phyloP scores from a whole-genome alignment of 35 echinoderm and acorn worm genomes.

The Heliocidaris erythrogramma region DNA sequence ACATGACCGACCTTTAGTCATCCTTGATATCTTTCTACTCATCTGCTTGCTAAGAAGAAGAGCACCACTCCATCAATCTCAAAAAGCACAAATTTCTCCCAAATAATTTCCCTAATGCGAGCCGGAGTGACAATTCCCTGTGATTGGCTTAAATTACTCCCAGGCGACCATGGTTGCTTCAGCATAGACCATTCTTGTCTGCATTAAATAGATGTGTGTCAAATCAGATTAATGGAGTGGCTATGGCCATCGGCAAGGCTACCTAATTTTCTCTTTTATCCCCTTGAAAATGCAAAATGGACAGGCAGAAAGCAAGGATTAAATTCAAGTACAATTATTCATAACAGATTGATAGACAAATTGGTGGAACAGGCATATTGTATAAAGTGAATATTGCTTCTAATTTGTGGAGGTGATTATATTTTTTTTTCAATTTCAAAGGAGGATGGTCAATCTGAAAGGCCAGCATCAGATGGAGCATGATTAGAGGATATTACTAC shows the following conservation, averaged over 20 bases:
- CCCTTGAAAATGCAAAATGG: background rate
- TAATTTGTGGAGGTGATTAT: background rate
- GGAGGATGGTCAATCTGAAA: too few relatives aligned
- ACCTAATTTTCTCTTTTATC: background rate
- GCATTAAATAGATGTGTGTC: constrained; percentile 10
- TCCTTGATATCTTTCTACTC: background rate
- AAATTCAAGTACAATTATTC: background rate
- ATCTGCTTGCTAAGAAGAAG: background rate
- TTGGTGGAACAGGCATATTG: background rate
- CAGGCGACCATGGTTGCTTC: background rate
- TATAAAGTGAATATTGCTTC: background rate
- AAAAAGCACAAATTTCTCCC: background rate
- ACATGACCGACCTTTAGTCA: background rate
- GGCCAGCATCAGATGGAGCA: too few relatives aligned
- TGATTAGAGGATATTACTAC: too few relatives aligned
- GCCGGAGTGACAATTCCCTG: background rate
- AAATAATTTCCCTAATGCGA: background rate
- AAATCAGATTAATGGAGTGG: constrained; percentile 10
- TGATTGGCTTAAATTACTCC: constrained; percentile 10
- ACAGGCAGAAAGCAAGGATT: background rate
- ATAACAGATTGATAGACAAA: background rate
- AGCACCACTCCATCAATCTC: background rate
- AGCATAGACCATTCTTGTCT: background rate
- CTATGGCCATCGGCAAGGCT: background rate
- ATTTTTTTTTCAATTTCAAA: too few relatives aligned